Conservation (phyloP, 2,888 invertebrate species). For the Pteria penguin region DNA sequence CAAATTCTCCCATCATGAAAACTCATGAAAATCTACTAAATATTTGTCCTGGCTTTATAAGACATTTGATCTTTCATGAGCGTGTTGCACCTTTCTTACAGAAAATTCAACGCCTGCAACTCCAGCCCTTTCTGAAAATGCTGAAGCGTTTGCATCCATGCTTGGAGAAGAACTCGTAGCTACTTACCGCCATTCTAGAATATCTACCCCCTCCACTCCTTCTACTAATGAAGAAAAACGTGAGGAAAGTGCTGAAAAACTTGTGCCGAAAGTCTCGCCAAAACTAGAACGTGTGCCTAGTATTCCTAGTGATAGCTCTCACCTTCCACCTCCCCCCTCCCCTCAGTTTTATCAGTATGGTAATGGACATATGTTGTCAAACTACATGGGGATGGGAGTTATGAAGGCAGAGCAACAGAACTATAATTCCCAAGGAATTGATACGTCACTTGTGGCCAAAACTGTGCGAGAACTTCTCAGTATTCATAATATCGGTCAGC, state of each 20-base stretch:
- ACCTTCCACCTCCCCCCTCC: slow-evolving; percentile 53
- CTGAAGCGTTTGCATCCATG: slow-evolving; percentile 80
- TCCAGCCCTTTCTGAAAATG: slow-evolving; percentile 69
- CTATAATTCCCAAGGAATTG: slow-evolving; percentile 85
- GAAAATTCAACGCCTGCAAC: slow-evolving; percentile 55
- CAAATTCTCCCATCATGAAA: too few species aligned
- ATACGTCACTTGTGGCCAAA: slow-evolving; percentile 95
- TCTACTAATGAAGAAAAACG: slow-evolving; percentile 25
- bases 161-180: slow-evolving; percentile 90
- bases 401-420: slow-evolving; percentile 52
- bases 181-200: slow-evolving; percentile 83
- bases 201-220: slow-evolving; percentile 44
- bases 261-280: slow-evolving; percentile 25
- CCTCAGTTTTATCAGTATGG: slow-evolving; percentile 57
- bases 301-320: slow-evolving; percentile 44
- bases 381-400: slow-evolving; percentile 54
- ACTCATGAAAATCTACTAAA: too few species aligned
- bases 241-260: slow-evolving; percentile 4
- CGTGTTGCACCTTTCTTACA: slow-evolving; percentile 78
- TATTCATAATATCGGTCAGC: slow-evolving; percentile 98
- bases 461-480: slow-evolving; percentile 95
- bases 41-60: too few species aligned
- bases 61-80: slow-evolving; percentile 56
- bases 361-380: slow-evolving; percentile 57
- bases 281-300: slow-evolving; percentile 44